Base-by-base conservation (phyloP, 2,797 vertebrate genomes). In the Enteromius thamalakanensis region DNA sequence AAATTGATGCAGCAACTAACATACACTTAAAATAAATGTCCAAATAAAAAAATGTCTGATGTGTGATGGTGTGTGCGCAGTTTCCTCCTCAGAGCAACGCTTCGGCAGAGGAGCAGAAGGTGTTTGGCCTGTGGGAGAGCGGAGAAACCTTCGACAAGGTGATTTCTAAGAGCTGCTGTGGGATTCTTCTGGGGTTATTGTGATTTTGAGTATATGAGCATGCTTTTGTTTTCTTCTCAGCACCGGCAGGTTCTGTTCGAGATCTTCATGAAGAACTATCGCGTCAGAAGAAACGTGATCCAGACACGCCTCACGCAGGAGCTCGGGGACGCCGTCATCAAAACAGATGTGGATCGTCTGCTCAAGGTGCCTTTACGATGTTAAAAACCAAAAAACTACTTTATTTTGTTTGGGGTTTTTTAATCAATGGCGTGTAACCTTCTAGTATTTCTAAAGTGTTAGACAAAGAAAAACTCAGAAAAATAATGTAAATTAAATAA, bases 101-200 rank as follows among this genome's bases (percentile, higher is more conserved):
- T 29, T 96, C 96, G 19, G 89, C 96, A 1, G 97, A 99, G 7
- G 97, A 99, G 85, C 97, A 97, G 94, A 99, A 99, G 90, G 97
- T 99, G 86, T 99, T 98, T 87, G 98, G 95, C 47, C 91, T 99
- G 89, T 99, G 98, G 98, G 97, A 97, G 90, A 96, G 94, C 0
- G 98, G 97, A 87, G 97, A 99, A 70, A 94, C 94, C 9, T 96
- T 95, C 0, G 98, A 99, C 89, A 96, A 96, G 97, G 98, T 99
- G 17, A 53, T 11, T 4, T 29, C 2, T 64, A 15, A 32, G 29
- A 37, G 14, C 2, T 4, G 10, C 15, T n/a, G 23, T n/a, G 3
- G 9, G 9, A 23, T 11, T n/a, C 53, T 4, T 58, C n/a, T 1
- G 8, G 53, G 5, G 3, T 29, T 17, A 8, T 64, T 32, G 26